Evolutionary conservation across 1,140 invertebrate genomes (phyloP), one percentile per base, ranked within the genome.

Genomic region (Zaprionus nigranus): DNA sequence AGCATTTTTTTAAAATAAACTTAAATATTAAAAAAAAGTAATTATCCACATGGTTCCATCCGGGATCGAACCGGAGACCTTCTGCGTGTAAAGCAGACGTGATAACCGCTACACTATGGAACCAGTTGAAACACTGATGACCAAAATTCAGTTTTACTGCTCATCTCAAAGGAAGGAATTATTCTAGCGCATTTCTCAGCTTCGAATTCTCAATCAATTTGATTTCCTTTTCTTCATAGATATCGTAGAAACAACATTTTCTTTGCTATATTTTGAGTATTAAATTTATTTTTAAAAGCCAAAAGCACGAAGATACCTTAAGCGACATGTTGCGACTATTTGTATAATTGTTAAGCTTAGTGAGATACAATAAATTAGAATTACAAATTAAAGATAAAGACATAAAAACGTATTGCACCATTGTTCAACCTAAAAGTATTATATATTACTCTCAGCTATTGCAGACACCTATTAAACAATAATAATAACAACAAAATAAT

Each of bases 31-130:
- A 61, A 28, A 65, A 46, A 40, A 46, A 66, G 1, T 34, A 17
- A 30, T 62, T 30, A 30, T n/a, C 20, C 20, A 2, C 22, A 36
- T 94, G 94, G 93, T 94, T 94, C 93, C 94, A 94, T 94, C 94
- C 93, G 94, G 94, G 94, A 93, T 95, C 94, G 94, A 95, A 94
- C 94, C 94, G 93, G 94, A 94, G 94, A 94, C 94, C 94, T 95
- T 94, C 93, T 94, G 94, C 94, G 94, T 95, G 94, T 94, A 94
- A 94, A 94, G 94, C 94, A 93, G 93, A 94, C 93, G 94, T 94
- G 94, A 95, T 94, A 94, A 94, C 94, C 94, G 93, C 94, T 94
- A 94, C 94, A 93, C 93, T 93, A 85, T 81, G 67, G 81, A 81
- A 78, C 82, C 78, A 49, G 38, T 4, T 81, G 59, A 12, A 0